These are phyloP conservation scores for Venusia cambrica DNA, from an alignment of 2,888 invertebrate species.

Conservation along the genomic window DNA sequence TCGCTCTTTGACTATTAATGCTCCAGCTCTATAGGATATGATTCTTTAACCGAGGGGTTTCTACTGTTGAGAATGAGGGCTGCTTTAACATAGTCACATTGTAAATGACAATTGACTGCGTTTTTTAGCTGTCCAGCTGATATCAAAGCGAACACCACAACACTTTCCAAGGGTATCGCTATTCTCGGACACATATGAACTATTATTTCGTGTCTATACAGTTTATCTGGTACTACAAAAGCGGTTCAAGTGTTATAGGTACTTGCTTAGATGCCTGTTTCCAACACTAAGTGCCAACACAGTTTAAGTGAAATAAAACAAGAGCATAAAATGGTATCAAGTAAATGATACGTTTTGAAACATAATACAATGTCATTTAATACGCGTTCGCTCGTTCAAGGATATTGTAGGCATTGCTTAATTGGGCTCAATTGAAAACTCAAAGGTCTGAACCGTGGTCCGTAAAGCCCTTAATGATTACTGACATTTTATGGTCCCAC, in stretches of 20 bases:
- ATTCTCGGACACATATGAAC: too few relatives aligned
- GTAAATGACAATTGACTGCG: not conserved
- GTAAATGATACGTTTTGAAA: slow-evolving; percentile 30
- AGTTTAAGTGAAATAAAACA: slow-evolving; percentile 41
- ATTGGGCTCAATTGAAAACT: slow-evolving; percentile 55
- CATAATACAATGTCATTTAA: slow-evolving; percentile 34
- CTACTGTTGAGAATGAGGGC: slow-evolving; percentile 28
- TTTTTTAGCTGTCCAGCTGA: too few relatives aligned
- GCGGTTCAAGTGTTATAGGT: too few relatives aligned
- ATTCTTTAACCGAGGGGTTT: slow-evolving; percentile 31
- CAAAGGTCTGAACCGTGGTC: slow-evolving; percentile 44
- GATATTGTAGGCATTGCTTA: slow-evolving; percentile 42
- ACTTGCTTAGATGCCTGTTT: too few relatives aligned
- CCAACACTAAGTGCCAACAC: slow-evolving; percentile 46
- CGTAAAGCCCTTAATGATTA: slow-evolving; percentile 36
- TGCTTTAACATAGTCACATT: slow-evolving; percentile 16
- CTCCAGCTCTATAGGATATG: slow-evolving; percentile 32
- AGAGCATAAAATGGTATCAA: slow-evolving; percentile 39
- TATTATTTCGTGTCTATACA: too few relatives aligned
- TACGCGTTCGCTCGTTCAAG: slow-evolving; percentile 41
- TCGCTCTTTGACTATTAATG: slow-evolving; percentile 28
- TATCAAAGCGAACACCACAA: too few relatives aligned
- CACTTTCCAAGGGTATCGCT: too few relatives aligned
- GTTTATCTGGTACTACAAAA: too few relatives aligned
- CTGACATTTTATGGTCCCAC: slow-evolving; percentile 37